phyloP scores from a whole-genome alignment of 2,888 invertebrate species.

The Volucella bombylans region DNA sequence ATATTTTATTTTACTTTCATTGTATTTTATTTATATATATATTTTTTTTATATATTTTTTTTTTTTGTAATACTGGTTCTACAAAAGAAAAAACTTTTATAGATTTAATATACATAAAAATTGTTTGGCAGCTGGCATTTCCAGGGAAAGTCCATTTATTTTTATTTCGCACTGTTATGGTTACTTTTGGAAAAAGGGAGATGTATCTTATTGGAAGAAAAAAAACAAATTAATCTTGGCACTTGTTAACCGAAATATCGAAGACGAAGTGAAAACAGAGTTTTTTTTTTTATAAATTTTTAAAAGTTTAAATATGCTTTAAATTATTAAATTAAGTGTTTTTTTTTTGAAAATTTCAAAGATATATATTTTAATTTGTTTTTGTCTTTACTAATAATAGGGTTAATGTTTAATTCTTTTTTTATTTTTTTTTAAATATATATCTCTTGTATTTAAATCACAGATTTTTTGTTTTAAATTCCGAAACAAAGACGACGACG shows the following conservation, averaged over 20 bases:
- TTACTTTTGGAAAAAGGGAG: constrained; percentile 29
- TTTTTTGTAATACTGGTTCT: constrained; percentile 68
- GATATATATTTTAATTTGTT: constrained; percentile 49
- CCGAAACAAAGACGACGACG: constrained; percentile 78
- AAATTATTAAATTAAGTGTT: neutral
- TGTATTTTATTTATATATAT: constrained; percentile 39
- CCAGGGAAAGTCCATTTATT: constrained; percentile 34
- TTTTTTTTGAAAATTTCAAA: constrained; percentile 56
- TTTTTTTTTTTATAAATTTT: constrained; percentile 39
- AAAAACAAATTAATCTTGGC: constrained; percentile 38
- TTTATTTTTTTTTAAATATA: constrained; percentile 55
- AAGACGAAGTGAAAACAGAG: constrained; percentile 41
- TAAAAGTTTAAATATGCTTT: constrained; percentile 44
- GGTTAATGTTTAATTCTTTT: constrained; percentile 48
- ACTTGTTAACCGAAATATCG: constrained; percentile 64
- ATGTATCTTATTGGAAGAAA: constrained; percentile 22
- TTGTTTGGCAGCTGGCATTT: constrained; percentile 66
- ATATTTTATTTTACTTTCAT: no score
- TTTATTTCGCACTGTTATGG: constrained; percentile 52
- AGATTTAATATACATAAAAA: constrained; percentile 57
- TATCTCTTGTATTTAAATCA: constrained; percentile 80
- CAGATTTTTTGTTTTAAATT: constrained; percentile 81
- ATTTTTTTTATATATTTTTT: constrained; percentile 49
- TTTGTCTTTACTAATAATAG: constrained; percentile 64
- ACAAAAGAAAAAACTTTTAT: constrained; percentile 61